Conservation (phyloP, 2,113 vertebrate species). For the Cariama cristata region DNA sequence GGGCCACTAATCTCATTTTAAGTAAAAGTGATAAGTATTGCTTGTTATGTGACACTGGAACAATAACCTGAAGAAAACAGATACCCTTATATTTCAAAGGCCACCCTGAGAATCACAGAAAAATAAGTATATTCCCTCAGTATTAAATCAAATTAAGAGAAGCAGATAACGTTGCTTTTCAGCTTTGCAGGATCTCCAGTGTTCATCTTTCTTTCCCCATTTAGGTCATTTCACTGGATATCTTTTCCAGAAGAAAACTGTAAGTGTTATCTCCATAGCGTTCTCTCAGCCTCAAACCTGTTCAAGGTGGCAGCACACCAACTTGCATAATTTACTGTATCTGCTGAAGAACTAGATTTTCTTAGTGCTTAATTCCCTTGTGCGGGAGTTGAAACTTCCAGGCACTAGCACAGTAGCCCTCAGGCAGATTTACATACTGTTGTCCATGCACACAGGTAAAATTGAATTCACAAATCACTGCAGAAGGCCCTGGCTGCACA, state of each 20-base stretch:
- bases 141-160: background rate
- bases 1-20: background rate
- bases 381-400: background rate
- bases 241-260: background rate
- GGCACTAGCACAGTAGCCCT: background rate
- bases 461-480: background rate
- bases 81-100: background rate
- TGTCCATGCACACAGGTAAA: background rate
- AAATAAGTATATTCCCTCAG: background rate
- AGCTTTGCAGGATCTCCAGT: background rate
- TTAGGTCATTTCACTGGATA: background rate
- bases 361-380: background rate
- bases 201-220: background rate
- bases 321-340: background rate
- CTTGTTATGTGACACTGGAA: background rate
- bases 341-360: background rate
- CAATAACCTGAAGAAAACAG: background rate
- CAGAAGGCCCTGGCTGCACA: background rate
- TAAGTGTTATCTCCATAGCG: background rate
- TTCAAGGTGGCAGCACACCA: background rate
- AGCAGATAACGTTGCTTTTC: background rate
- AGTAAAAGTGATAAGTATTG: background rate
- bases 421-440: background rate
- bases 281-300: background rate
- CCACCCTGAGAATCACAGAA: background rate